phyloP scores from a whole-genome alignment of 1,140 invertebrate genomes.

The Pinna nobilis region DNA sequence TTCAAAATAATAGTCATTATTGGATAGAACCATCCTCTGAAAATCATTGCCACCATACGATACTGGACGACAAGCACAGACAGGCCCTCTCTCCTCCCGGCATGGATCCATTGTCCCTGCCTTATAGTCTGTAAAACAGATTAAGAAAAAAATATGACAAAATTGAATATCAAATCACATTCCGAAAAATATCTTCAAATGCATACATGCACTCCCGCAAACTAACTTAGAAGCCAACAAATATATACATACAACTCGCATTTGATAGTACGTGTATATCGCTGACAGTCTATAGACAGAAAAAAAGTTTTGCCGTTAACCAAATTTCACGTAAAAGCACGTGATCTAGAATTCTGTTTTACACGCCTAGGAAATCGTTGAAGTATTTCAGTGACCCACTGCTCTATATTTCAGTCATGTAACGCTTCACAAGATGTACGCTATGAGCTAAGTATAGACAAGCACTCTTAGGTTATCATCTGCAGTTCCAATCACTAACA shows the following conservation, averaged over 20 bases:
- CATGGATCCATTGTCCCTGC: slow-evolving; percentile 7
- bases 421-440: too few relatives aligned
- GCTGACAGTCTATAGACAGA: too few relatives aligned
- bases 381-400: too few relatives aligned
- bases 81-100: slow-evolving; percentile 13
- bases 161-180: not conserved
- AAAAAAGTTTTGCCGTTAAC: too few relatives aligned
- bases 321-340: too few relatives aligned
- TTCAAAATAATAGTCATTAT: slow-evolving; percentile 4
- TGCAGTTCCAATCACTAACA: too few relatives aligned
- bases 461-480: too few relatives aligned
- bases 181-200: not conserved
- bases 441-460: too few relatives aligned
- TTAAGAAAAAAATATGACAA: not conserved
- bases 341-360: too few relatives aligned
- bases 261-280: not conserved
- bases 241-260: not conserved
- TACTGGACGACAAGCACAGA: slow-evolving; percentile 37
- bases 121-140: slow-evolving; percentile 16
- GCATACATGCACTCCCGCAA: not conserved
- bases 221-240: too few relatives aligned
- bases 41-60: slow-evolving; percentile 16
- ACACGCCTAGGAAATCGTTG: too few relatives aligned
- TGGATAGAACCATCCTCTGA: not conserved
- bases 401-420: too few relatives aligned